phyloP scores from a whole-genome alignment of 1,140 invertebrate species.

The Cardiocondyla obscurior region DNA sequence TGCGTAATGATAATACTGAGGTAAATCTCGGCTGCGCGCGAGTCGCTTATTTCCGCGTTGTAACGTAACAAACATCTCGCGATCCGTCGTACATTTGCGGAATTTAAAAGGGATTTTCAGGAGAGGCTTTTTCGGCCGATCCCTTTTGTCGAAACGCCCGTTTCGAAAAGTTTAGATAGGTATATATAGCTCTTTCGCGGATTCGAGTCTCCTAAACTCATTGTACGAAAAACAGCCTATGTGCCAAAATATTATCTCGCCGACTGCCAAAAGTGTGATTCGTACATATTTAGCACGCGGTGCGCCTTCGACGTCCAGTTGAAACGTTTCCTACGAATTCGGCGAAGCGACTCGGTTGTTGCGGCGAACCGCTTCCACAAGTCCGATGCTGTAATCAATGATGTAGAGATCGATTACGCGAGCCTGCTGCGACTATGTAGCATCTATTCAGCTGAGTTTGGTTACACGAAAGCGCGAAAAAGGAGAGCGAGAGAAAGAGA shows the following conservation, averaged over 20 bases:
- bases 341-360: constrained; percentile 7
- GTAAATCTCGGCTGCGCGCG: neutral
- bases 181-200: neutral
- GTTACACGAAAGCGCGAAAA: constrained; percentile 33
- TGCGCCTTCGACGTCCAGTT: neutral
- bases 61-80: neutral
- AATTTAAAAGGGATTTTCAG: neutral
- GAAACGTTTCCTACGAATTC: constrained; percentile 10
- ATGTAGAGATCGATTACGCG: constrained; percentile 57
- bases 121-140: neutral
- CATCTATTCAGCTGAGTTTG: constrained; percentile 29
- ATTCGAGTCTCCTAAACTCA: neutral
- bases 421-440: constrained; percentile 50
- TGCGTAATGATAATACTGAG: neutral
- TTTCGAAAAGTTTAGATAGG: neutral
- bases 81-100: neutral
- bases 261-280: constrained; percentile 13
- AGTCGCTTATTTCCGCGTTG: neutral
- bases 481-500: neutral
- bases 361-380: constrained; percentile 54
- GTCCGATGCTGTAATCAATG: constrained; percentile 49
- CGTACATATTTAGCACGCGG: neutral
- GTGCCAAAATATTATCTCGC: neutral
- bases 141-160: neutral
- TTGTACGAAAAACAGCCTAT: neutral